Percentiles rank a stretch among this genome's conserved stretches.
Conservation (phyloP, 2,113 vertebrate species). For the Bubo blakistoni region DNA sequence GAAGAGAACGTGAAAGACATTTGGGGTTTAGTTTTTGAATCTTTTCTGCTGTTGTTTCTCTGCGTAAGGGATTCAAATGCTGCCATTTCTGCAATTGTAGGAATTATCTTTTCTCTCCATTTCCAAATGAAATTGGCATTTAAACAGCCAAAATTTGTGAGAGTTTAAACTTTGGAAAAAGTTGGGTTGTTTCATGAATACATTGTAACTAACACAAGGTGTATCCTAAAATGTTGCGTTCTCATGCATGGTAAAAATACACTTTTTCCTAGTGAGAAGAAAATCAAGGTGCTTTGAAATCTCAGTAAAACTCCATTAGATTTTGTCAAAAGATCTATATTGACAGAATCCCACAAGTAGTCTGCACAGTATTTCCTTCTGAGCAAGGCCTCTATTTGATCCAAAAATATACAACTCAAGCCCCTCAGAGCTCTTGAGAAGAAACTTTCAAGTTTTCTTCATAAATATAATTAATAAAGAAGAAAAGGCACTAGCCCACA, state of each 20-base stretch:
- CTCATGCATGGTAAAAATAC: neutral
- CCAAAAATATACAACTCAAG: neutral
- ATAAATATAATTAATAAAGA: neutral
- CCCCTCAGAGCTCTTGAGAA: neutral
- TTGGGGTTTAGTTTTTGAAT: neutral
- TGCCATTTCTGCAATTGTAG: neutral
- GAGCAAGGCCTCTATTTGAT: neutral
- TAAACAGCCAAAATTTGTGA: neutral
- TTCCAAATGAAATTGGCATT: neutral
- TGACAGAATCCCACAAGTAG: neutral
- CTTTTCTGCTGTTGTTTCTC: neutral
- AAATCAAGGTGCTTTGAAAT: slow-evolving; percentile 7
- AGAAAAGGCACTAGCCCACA: slow-evolving; percentile 37
- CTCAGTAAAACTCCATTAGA: neutral
- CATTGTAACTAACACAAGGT: neutral
- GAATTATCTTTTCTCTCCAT: neutral
- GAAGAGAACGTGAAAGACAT: neutral
- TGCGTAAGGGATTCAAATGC: neutral
- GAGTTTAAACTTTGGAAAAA: neutral
- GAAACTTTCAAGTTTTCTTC: slow-evolving; percentile 4
- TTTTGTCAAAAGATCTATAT: neutral
- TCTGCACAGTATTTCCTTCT: neutral
- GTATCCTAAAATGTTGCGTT: neutral
- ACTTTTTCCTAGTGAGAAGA: neutral
- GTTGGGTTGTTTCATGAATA: neutral